These are phyloP conservation scores for Crocodylus rhombifer DNA, from an alignment of 2,797 vertebrate species.

Conservation along the genomic window DNA sequence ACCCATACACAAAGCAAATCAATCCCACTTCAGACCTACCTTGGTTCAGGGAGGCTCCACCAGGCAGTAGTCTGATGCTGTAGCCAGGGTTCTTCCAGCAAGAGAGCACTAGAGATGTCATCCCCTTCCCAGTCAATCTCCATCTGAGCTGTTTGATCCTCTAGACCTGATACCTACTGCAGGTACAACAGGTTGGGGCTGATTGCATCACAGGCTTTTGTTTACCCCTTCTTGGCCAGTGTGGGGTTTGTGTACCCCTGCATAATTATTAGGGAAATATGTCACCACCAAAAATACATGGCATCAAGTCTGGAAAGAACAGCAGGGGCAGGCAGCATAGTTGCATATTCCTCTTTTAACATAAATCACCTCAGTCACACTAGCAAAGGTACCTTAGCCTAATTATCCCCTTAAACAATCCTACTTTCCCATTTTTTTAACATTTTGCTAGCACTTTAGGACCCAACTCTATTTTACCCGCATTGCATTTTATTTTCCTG, in stretches of 20 bases:
- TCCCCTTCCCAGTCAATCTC: not conserved
- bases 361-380: not conserved
- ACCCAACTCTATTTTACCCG: not conserved
- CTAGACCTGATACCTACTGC: not conserved
- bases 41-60: no score
- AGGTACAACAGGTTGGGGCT: not conserved
- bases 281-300: not conserved
- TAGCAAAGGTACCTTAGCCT: not conserved
- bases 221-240: not conserved
- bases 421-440: not conserved
- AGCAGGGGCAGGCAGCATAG: not conserved
- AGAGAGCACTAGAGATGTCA: accelerated
- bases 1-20: no score
- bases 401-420: not conserved
- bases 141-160: not conserved
- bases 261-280: accelerated
- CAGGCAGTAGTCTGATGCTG: not conserved
- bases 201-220: not conserved
- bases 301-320: not conserved
- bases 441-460: not conserved
- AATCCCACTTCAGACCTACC: no score
- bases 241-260: accelerated
- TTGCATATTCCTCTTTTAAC: not conserved
- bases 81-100: not conserved
- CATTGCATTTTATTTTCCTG: accelerated